Percentiles rank a stretch among this genome's conserved stretches.
Conservation (phyloP, 2,888 invertebrate species). For the Meiosimyza decipiens region DNA sequence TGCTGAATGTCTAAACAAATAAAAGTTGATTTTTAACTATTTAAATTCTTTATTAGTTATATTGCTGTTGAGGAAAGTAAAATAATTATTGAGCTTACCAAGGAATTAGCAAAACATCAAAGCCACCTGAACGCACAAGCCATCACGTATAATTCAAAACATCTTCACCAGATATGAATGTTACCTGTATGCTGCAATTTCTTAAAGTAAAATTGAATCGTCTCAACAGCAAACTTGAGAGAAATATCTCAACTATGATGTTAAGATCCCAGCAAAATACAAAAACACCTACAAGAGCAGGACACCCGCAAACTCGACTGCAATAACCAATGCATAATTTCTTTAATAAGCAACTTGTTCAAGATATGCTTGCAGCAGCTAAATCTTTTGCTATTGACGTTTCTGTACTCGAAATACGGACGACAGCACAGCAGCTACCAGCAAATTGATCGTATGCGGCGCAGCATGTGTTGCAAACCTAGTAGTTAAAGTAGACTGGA, state of each 20-base stretch:
- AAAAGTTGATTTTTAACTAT: too few relatives aligned
- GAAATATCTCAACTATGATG: slow-evolving; percentile 26
- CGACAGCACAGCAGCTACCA: slow-evolving; percentile 24
- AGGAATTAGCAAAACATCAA: too few relatives aligned
- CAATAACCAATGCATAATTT: neutral
- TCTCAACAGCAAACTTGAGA: slow-evolving; percentile 49
- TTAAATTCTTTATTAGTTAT: too few relatives aligned
- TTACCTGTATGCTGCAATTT: slow-evolving; percentile 44
- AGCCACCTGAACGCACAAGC: neutral
- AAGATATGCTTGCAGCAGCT: slow-evolving; percentile 27
- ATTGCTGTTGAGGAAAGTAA: too few relatives aligned
- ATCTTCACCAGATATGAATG: neutral
- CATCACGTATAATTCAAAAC: neutral
- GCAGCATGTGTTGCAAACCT: slow-evolving; percentile 21
- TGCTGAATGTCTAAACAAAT: too few relatives aligned
- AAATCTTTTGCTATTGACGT: slow-evolving; percentile 11
- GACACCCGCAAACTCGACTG: slow-evolving; percentile 27
- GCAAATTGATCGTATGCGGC: slow-evolving; percentile 25
- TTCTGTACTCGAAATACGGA: neutral
- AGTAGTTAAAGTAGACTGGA: slow-evolving; percentile 6
- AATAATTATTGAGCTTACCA: too few relatives aligned
- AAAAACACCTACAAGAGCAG: slow-evolving; percentile 41
- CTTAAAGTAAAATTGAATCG: slow-evolving; percentile 53
- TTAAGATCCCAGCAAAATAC: slow-evolving; percentile 29
- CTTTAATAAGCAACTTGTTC: neutral